Evolutionary conservation across 2,888 invertebrate genomes (phyloP), one percentile per base, ranked within the genome.

Genomic region (Candidula unifasciata): DNA sequence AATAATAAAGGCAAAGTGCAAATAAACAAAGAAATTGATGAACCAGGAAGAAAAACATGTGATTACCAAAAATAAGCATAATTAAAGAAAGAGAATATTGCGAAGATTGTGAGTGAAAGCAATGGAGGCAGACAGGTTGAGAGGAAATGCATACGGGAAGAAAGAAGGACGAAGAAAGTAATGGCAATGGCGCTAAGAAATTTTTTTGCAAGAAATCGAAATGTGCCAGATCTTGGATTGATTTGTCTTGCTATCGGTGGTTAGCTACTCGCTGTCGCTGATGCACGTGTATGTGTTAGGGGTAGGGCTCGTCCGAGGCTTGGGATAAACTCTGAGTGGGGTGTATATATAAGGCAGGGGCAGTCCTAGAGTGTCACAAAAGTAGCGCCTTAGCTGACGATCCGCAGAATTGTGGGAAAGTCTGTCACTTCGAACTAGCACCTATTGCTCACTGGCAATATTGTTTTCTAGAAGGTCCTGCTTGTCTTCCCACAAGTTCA

Each of bases 161-260:
- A 60, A 18, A 60, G 5, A 60, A 5, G 24, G 21, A n/a, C 5
- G 24, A 60, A n/a, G 21, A n/a, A 60, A 60, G 60, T 60, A 60
- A 60, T 60, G 60, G 24, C 60, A 60, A 60, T 60, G 60, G 24
- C 60, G 60, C n/a, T 16, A 16, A 54, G 16, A 73, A 44, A 2
- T 13, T 2, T n/a, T 73, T 44, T 73, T 33, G 27, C 73, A 27
- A 44, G 54, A 18, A 8, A 74, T 74, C 52, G 54, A 44, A 74
- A 74, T 54, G 74, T 54, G 74, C 54, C 54, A 74, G 74, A 54
- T 74, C 54, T 16, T 13, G 54, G 74, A 74, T 74, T 74, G 74
- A 74, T 74, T 74, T 74, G 44, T 54, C 74, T 33, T 54, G 27
- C n/a, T 30, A 27, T 52, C 52, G 6, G 30, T 73, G 44, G 73